Evolutionary conservation across 2,888 invertebrate species (phyloP), one percentile per base, ranked within the genome.

Genomic region (Acrobasis suavella): DNA sequence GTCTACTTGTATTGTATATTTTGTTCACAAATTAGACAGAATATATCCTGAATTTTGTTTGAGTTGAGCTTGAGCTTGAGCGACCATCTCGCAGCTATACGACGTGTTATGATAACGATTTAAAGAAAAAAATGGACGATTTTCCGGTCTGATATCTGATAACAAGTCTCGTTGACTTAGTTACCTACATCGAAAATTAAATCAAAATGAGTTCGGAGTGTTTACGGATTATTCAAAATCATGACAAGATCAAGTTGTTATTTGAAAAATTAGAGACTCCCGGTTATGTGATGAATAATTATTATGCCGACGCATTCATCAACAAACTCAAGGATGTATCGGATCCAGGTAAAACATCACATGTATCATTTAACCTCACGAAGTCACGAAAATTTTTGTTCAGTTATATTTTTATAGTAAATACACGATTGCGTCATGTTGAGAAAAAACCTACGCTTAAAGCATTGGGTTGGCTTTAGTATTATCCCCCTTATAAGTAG

Each of bases 261-360:
- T 90, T 95, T 75, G 81, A 93, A 60, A 92, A 94, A 56, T 16
- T 56, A 14, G 42, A 42, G 14, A n/a, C 42, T 42, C 93, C 94
- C 0, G 86, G 93, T 68, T 95, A 94, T 85, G 92, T 93, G 71
- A 87, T 93, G 79, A 93, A 94, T 78, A 94, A 92, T 82, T 94
- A 94, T 71, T 95, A 95, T 80, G 93, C 94, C 65, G 95, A 95
- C 77, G 93, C 93, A 70, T 86, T 95, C 55, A 87, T 95, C 67
- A 93, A 93, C 62, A 95, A 95, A 82, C 79, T 95, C 69, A 84
- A 91, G 17, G 92, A 92, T 60, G 86, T 88, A 71, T 84, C 89
- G 69, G 89, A 93, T 78, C 82, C 85, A 78, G 93, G 94, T 93
- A 75, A 14, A 17, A 39, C 37, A 54, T 37, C n/a, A 8, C n/a